Evolutionary conservation across 1,140 invertebrate genomes (phyloP).

Genomic region (Gonatopus flavifemur): DNA sequence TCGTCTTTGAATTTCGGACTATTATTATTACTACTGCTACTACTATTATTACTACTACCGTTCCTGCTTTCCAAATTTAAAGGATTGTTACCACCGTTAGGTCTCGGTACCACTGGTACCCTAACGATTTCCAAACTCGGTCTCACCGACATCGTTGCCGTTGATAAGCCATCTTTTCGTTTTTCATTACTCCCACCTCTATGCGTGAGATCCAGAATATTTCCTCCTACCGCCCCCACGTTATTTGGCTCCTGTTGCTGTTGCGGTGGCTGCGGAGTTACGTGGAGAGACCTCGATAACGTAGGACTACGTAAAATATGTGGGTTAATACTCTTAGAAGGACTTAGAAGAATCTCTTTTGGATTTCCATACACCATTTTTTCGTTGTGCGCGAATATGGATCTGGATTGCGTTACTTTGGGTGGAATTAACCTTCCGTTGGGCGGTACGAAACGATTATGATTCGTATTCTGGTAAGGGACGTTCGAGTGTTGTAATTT

Average conservation of each 20-base stretch:
- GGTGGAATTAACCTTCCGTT: conserved; percentile 54
- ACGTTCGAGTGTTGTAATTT: conserved; percentile 8
- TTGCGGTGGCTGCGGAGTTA: conserved; percentile 13
- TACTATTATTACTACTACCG: no score
- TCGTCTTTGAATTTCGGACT: conserved; percentile 20
- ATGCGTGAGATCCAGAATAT: conserved; percentile 49
- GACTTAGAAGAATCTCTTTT: conserved; percentile 65
- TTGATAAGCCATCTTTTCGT: no score
- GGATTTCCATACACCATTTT: conserved; percentile 72
- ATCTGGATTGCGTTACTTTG: conserved; percentile 66
- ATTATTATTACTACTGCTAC: no score
- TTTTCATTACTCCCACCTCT: conserved; percentile 32
- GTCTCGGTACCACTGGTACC: conserved; percentile 53
- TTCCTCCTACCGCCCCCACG: conserved; percentile 10
- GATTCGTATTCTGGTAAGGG: conserved; percentile 25
- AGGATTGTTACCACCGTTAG: no score
- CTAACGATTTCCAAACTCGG: conserved; percentile 55
- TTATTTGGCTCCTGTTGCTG: conserved; percentile 16
- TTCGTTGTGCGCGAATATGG: conserved; percentile 66
- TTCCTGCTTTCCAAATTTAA: conserved; percentile 46
- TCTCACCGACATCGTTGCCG: conserved; percentile 34
- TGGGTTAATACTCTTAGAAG: conserved; percentile 47
- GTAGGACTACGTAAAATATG: background rate
- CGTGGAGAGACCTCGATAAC: conserved; percentile 9
- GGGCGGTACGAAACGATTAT: conserved; percentile 39